Evolutionary conservation across 2,113 vertebrate species (phyloP).

Genomic region (Chionomys nivalis): DNA sequence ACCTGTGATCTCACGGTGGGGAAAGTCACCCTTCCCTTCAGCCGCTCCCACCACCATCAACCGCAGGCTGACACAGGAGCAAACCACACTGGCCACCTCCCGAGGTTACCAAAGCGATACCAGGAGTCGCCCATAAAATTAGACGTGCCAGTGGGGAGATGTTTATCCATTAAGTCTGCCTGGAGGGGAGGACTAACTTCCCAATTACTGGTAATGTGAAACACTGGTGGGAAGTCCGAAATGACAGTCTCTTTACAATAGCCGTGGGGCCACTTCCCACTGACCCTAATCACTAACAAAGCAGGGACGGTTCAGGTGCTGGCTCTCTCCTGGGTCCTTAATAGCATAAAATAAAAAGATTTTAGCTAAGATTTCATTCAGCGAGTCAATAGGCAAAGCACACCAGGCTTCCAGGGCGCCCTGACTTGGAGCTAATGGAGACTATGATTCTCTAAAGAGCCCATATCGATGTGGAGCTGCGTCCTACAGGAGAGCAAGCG

Average conservation of each 20-base stretch:
- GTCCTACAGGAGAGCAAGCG: conserved; percentile 85
- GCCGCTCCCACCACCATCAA: fast-evolving
- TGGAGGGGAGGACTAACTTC: conserved; percentile 81
- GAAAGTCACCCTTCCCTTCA: no score
- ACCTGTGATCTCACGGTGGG: not conserved
- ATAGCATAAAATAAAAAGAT: conserved; percentile 93
- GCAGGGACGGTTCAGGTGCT: conserved; percentile 79
- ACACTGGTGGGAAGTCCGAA: conserved; percentile 86
- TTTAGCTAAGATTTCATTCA: conserved; percentile 92
- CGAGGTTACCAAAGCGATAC: not conserved
- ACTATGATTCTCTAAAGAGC: conserved; percentile 83
- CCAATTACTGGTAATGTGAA: conserved; percentile 89
- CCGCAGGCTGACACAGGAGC: not conserved
- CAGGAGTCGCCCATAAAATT: not conserved
- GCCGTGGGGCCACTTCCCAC: conserved; percentile 84
- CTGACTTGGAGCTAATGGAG: conserved; percentile 88
- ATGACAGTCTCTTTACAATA: conserved; percentile 85
- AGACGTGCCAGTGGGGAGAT: conserved; percentile 52
- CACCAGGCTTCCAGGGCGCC: conserved; percentile 84
- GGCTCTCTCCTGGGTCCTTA: conserved; percentile 85
- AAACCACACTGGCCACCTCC: not conserved
- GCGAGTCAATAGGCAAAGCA: conserved; percentile 88
- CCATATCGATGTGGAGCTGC: conserved; percentile 88
- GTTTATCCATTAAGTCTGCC: conserved; percentile 83
- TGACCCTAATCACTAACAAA: conserved; percentile 84